These are phyloP conservation scores for Ptychoptera albimana DNA, from an alignment of 2,888 invertebrate genomes.

Conservation along the genomic window DNA sequence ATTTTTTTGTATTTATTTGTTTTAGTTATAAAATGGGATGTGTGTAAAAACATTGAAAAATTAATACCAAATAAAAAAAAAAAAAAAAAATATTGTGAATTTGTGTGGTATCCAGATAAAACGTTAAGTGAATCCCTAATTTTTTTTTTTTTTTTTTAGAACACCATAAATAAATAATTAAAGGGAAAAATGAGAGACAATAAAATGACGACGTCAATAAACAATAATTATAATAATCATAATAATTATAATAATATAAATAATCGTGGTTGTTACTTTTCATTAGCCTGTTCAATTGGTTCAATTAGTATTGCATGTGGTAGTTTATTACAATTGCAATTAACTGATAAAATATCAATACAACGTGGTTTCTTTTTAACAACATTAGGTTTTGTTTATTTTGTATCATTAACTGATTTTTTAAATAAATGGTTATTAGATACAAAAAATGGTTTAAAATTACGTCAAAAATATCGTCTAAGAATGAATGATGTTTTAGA, in stretches of 20 bases:
- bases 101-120: too few relatives aligned
- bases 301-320: slow-evolving; percentile 28
- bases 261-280: slow-evolving; percentile 23
- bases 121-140: too few relatives aligned
- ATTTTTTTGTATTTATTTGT: too few relatives aligned
- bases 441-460: slow-evolving; percentile 39
- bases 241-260: neutral
- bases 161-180: too few relatives aligned
- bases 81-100: too few relatives aligned
- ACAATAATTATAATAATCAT: too few relatives aligned
- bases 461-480: slow-evolving; percentile 46
- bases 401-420: slow-evolving; percentile 47
- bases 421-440: slow-evolving; percentile 42
- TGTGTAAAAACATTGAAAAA: too few relatives aligned
- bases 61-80: too few relatives aligned
- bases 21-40: too few relatives aligned
- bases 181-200: too few relatives aligned
- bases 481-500: slow-evolving; percentile 51
- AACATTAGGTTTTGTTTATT: slow-evolving; percentile 47
- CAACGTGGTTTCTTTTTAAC: slow-evolving; percentile 44
- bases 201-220: too few relatives aligned
- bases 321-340: slow-evolving; percentile 26
- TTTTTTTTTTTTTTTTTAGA: too few relatives aligned
- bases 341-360: slow-evolving; percentile 39
- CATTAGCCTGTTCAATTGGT: slow-evolving; percentile 28